Conservation (phyloP, 1,140 invertebrate genomes). For the Chrysomallon squamiferum region DNA sequence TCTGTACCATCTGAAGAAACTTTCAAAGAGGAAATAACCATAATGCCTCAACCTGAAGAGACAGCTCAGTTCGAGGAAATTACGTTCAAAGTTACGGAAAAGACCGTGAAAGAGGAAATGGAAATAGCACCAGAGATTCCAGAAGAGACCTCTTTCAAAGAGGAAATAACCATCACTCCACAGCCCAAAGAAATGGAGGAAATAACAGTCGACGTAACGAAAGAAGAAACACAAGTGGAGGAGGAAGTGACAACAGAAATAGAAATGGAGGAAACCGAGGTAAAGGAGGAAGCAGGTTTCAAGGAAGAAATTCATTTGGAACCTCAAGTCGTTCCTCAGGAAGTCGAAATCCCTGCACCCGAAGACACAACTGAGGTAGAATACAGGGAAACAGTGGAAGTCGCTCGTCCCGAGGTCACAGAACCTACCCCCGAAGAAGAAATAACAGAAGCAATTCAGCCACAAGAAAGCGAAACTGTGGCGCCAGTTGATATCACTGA, state of each 20-base stretch:
- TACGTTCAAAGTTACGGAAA: slow-evolving; percentile 11
- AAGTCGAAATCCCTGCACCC: background rate
- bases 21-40: background rate
- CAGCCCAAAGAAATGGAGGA: background rate
- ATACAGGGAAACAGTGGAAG: background rate
- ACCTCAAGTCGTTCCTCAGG: background rate
- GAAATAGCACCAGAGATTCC: background rate
- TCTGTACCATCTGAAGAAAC: slow-evolving; percentile 1
- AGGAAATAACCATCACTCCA: background rate
- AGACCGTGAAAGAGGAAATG: slow-evolving; percentile 7
- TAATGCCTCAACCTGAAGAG: slow-evolving; percentile 7
- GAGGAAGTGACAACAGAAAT: slow-evolving; percentile 3
- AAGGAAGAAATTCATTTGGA: background rate
- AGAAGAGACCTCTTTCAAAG: slow-evolving; percentile 3
- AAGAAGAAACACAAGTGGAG: slow-evolving; percentile 9
- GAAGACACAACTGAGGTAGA: slow-evolving; percentile 3
- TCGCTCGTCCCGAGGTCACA: background rate
- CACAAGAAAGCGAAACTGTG: background rate
- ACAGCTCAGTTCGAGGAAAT: slow-evolving; percentile 7
- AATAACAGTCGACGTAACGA: background rate
- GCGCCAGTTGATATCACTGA: background rate
- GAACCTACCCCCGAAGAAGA: background rate
- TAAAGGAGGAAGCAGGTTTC: background rate
- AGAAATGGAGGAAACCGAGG: slow-evolving; percentile 1
- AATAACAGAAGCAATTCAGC: background rate